Evolutionary conservation across 2,888 invertebrate genomes (phyloP), one percentile per base, ranked within the genome.

Genomic region (Pseudoips prasinana): DNA sequence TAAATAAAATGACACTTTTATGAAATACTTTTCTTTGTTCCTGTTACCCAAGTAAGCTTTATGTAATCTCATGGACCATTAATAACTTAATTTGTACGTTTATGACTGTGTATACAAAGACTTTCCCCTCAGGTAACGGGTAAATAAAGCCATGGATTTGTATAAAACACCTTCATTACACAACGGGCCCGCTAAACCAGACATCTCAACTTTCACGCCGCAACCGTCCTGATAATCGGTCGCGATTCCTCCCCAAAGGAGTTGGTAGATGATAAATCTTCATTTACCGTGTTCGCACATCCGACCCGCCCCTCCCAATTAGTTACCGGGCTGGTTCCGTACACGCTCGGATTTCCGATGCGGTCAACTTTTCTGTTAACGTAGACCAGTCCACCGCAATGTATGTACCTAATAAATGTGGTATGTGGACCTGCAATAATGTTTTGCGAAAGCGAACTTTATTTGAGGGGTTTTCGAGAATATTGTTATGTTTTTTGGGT

Each of bases 271-370:
- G 78, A 85, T 85, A 85, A 85, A 85, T 85, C 85, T 85, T 85
- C 83, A 85, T 85, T 85, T 84, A 78, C 78, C 76, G 70, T 77
- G 80, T 82, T 77, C 81, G 77, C 82, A 79, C 82, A 77, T 77
- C 79, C 81, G 74, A 76, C 76, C 79, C 75, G 66, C 78, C 75
- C 73, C 66, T 73, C 73, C 82, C 82, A 83, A 84, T 84, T 84
- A 84, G 81, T 76, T 76, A 74, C 39, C 49, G 37, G 42, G 39
- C 33, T 37, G 40, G 43, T 47, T 48, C 36, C 26, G 44, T 46
- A 53, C 64, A 59, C 54, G 69, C 63, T 67, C 74, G 76, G 75
- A 76, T 76, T 73, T 81, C 71, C 77, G 73, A 69, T 70, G 72
- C 65, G 80, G 82, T 80, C 81, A 78, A 76, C 79, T 80, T 73